phyloP scores from a whole-genome alignment of 1,140 invertebrate species.

The Drosophila azteca region DNA sequence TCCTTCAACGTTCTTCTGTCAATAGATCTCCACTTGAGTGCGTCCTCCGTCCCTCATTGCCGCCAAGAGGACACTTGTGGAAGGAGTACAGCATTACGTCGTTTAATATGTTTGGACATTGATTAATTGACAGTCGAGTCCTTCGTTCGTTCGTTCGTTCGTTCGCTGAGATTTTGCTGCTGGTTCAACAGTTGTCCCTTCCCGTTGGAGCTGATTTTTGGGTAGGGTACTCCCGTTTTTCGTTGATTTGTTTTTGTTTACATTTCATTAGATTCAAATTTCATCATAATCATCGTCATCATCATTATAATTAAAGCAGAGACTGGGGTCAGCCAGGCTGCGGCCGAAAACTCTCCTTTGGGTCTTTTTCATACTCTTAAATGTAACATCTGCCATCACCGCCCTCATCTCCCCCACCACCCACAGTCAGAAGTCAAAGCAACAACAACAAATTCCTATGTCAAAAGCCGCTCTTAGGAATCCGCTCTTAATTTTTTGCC shows the following conservation, averaged over 20 bases:
- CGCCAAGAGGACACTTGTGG: conserved; percentile 16
- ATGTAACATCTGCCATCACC: too few species aligned
- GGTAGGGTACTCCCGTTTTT: too few species aligned
- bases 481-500: too few species aligned
- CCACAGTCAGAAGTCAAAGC: too few species aligned
- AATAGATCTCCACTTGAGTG: conserved; percentile 32
- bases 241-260: conserved; percentile 5
- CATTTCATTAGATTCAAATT: conserved; percentile 2
- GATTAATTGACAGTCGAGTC: conserved; percentile 58
- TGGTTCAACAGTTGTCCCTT: neutral
- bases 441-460: too few species aligned
- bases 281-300: neutral
- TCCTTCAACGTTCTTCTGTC: conserved; percentile 31
- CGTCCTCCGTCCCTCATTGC: conserved; percentile 5
- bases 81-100: conserved; percentile 15
- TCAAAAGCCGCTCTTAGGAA: too few species aligned
- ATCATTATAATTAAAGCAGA: neutral
- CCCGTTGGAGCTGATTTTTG: neutral
- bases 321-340: neutral
- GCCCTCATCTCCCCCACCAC: too few species aligned
- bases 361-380: too few species aligned
- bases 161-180: conserved; percentile 34
- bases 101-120: conserved; percentile 61
- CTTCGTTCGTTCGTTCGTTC: conserved; percentile 4
- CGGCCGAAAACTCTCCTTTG: too few species aligned